These are phyloP conservation scores for Acomys russatus DNA, from an alignment of 2,797 vertebrate species.

Conservation along the genomic window DNA sequence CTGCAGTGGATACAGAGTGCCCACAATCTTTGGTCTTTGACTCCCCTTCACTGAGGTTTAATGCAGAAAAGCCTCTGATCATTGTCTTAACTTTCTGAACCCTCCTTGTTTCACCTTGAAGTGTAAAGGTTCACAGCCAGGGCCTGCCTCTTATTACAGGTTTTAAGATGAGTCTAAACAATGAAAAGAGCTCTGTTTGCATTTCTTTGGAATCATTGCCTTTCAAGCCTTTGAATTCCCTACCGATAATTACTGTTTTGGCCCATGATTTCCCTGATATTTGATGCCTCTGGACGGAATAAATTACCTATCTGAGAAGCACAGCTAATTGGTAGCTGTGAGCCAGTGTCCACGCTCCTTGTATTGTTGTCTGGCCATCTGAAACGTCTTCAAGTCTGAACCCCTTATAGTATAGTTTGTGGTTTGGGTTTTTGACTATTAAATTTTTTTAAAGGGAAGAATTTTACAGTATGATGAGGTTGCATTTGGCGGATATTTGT, in stretches of 20 bases:
- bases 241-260: constrained; percentile 90
- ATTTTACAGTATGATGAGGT: not conserved
- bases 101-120: constrained; percentile 90
- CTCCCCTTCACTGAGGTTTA: constrained; percentile 89
- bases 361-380: constrained; percentile 83
- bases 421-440: constrained; percentile 59
- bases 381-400: constrained; percentile 85
- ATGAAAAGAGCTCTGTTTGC: constrained; percentile 90
- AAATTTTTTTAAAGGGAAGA: constrained; percentile 12
- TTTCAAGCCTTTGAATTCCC: constrained; percentile 88
- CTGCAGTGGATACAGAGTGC: constrained; percentile 84
- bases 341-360: constrained; percentile 76
- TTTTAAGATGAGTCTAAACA: constrained; percentile 88
- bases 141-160: constrained; percentile 89
- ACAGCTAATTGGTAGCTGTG: constrained; percentile 88
- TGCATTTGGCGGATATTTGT: constrained; percentile 35
- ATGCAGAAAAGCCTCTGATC: constrained; percentile 93
- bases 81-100: constrained; percentile 89
- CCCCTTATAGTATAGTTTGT: constrained; percentile 56
- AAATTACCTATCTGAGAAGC: constrained; percentile 89
- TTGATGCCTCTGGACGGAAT: constrained; percentile 88
- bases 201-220: constrained; percentile 90
- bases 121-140: constrained; percentile 89
- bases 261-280: constrained; percentile 87
- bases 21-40: constrained; percentile 89